Evolutionary conservation across 2,888 invertebrate species (phyloP), one percentile per base, ranked within the genome.

Genomic region (Temnothorax unifasciatus): DNA sequence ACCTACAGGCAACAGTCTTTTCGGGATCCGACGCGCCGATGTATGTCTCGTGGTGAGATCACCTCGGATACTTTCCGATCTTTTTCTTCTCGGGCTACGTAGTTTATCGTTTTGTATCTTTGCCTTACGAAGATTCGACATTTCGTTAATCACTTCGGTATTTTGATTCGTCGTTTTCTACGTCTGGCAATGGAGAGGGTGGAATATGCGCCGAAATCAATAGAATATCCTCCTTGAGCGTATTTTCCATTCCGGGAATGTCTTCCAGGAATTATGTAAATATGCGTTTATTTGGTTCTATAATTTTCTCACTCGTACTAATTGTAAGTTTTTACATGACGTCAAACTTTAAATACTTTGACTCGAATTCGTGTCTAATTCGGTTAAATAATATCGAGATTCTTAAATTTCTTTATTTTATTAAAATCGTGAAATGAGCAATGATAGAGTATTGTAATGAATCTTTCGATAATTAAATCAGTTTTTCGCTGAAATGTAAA

Each of bases 1-100:
- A 75, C 41, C 84, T 84, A 86, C 66, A 50, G 34, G 41, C 73
- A 81, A 83, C 63, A 85, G 87, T 87, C 79, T 75, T 83, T 44
- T 64, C 44, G 34, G 15, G 52, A 77, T 54, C 54, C 52, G 66
- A 66, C 29, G 69, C 64, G 57, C 61, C 54, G 34, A 38, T 82
- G 25, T n/a, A 34, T 74, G 41, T 9, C 71, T 47, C 44, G 38
- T 68, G n/a, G 38, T 68, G n/a, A 66, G 57, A 52, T 52, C 34
- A 68, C 18, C 2, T 44, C 34, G 34, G 21, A 47, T 61, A 73
- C 18, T 29, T 54, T 34, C 38, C 1, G 64, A 2, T 50, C 38
- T 11, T 69, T n/a, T 54, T 29, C 13, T 73, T 18, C 8, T 79
- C 25, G 59, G 13, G n/a, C 11, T 21, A 13, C 15, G 47, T 47